phyloP scores from a whole-genome alignment of 2,113 vertebrate species.

The Vanacampus margaritifer region DNA sequence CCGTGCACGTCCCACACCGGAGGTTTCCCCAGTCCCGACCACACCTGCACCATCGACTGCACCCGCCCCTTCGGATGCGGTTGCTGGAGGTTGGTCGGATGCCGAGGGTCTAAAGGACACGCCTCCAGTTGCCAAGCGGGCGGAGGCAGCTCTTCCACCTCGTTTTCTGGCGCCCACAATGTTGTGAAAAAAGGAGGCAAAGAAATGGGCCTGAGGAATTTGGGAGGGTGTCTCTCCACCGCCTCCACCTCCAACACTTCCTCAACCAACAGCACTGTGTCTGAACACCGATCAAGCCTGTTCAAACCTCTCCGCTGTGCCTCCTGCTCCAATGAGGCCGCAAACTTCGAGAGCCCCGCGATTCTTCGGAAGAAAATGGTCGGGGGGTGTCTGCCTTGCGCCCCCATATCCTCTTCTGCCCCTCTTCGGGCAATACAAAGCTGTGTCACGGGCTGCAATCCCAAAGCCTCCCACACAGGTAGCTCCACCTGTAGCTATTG shows the following conservation, averaged over 20 bases:
- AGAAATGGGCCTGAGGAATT: conserved; percentile 69
- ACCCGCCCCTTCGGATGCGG: conserved; percentile 75
- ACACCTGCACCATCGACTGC: conserved; percentile 76
- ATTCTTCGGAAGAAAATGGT: conserved; percentile 72
- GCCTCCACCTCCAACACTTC: conserved; percentile 77
- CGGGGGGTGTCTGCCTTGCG: conserved; percentile 77
- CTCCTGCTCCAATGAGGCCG: conserved; percentile 67
- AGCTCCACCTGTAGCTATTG: conserved; percentile 83
- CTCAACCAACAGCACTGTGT: conserved; percentile 75
- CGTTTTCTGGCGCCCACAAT: conserved; percentile 62
- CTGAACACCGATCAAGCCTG: conserved; percentile 64
- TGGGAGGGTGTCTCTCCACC: conserved; percentile 76
- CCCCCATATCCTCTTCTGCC: conserved; percentile 69
- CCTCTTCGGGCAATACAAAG: conserved; percentile 74
- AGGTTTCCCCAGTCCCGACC: conserved; percentile 75
- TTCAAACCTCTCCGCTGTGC: conserved; percentile 72
- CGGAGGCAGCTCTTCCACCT: conserved; percentile 65
- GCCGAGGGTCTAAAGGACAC: conserved; percentile 59
- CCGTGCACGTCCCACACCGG: conserved; percentile 65
- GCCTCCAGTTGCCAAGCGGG: conserved; percentile 56
- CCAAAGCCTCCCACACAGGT: conserved; percentile 73
- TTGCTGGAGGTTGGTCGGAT: conserved; percentile 77
- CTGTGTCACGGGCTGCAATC: conserved; percentile 76
- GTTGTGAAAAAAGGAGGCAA: conserved; percentile 48
- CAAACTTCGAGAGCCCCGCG: conserved; percentile 71